Evolutionary conservation across 2,888 invertebrate species (phyloP).

Genomic region (Sycophila texana): DNA sequence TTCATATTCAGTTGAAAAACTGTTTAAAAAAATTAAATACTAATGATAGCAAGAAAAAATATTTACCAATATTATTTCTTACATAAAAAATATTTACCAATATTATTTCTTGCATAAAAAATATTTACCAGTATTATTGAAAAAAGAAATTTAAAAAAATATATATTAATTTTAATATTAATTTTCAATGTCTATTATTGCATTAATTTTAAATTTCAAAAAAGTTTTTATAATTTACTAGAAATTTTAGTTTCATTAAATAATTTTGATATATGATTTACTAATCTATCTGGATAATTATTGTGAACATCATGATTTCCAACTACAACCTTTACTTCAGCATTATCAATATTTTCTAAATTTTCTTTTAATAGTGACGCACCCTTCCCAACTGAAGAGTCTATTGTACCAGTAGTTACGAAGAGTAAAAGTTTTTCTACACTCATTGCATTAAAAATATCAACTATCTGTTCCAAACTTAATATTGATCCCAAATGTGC

Average conservation of each 20-base stretch:
- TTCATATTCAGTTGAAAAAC: too few species aligned
- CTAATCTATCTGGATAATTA: constrained; percentile 78
- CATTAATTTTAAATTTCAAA: too few species aligned
- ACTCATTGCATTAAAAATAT: constrained; percentile 51
- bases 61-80: too few species aligned
- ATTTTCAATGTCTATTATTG: too few species aligned
- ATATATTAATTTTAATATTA: too few species aligned
- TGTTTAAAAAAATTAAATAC: too few species aligned
- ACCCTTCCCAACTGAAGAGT: neutral
- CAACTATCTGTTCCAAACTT: constrained; percentile 26
- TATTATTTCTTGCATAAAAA: too few species aligned
- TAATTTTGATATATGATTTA: constrained; percentile 77
- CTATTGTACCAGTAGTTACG: constrained; percentile 16
- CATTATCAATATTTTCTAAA: neutral
- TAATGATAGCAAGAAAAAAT: too few species aligned
- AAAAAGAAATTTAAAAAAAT: too few species aligned
- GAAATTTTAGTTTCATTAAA: constrained; percentile 63
- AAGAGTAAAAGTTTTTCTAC: constrained; percentile 24
- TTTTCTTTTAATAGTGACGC: neutral
- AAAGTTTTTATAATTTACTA: constrained; percentile 51
- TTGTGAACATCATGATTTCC: constrained; percentile 82
- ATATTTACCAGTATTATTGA: too few species aligned
- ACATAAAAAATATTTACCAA: too few species aligned
- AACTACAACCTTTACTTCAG: constrained; percentile 69
- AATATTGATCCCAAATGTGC: constrained; percentile 68